Evolutionary conservation across 2,113 vertebrate species (phyloP).

Genomic region (Solea senegalensis): DNA sequence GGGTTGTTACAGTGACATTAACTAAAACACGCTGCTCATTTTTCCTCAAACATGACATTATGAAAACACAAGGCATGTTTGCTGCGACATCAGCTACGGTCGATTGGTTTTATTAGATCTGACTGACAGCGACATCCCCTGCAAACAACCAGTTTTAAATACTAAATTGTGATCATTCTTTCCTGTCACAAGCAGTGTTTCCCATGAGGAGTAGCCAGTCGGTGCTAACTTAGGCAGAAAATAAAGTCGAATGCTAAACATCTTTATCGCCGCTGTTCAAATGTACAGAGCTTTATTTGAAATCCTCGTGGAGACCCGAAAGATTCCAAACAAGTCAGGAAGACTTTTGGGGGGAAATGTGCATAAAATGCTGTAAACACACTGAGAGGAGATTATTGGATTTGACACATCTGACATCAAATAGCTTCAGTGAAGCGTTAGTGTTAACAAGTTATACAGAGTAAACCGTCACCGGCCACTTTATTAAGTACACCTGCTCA

Average conservation of each 20-base stretch:
- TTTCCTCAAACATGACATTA: too few species aligned
- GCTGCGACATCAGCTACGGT: too few species aligned
- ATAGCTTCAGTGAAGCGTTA: not conserved
- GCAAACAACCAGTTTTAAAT: slow-evolving; percentile 2
- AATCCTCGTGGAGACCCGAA: too few species aligned
- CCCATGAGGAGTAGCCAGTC: too few species aligned
- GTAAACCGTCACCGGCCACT: too few species aligned
- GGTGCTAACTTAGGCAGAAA: not conserved
- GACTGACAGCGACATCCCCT: not conserved
- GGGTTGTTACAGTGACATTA: slow-evolving; percentile 21
- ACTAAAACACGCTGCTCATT: slow-evolving; percentile 6
- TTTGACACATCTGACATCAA: not conserved
- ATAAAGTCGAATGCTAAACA: not conserved
- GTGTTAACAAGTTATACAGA: too few species aligned
- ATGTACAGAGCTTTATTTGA: too few species aligned
- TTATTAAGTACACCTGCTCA: too few species aligned
- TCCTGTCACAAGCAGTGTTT: not conserved
- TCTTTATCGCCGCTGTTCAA: too few species aligned
- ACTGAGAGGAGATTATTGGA: not conserved
- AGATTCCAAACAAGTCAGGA: not conserved
- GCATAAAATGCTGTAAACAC: not conserved
- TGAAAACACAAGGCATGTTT: too few species aligned
- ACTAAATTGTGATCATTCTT: not conserved
- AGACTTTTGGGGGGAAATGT: not conserved
- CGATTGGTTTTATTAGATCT: not conserved